Conservation (phyloP, 2,113 vertebrate genomes). For the Chaenogobius annularis region DNA sequence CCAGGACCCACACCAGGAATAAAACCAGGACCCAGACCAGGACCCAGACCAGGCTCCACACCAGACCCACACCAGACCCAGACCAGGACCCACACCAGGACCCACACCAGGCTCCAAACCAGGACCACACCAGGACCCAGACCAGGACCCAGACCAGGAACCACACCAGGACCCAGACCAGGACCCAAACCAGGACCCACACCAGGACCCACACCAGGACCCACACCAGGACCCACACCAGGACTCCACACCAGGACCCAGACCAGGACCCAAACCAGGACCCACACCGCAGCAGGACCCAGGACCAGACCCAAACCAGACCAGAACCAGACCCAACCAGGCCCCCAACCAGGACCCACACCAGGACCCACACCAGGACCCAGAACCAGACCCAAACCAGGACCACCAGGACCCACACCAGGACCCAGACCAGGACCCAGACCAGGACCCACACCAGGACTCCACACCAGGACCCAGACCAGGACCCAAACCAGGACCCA, state of each 20-base stretch:
- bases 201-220: constrained; percentile 9
- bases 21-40: background rate
- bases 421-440: constrained; percentile 14
- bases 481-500: constrained; percentile 11
- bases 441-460: background rate
- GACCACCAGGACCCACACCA: constrained; percentile 8
- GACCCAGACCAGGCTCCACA: constrained; percentile 1
- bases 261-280: constrained; percentile 13
- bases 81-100: background rate
- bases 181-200: constrained; percentile 9
- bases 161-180: too few species aligned
- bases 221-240: constrained; percentile 5
- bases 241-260: too few species aligned
- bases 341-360: constrained; percentile 13
- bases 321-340: background rate
- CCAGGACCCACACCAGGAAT: too few species aligned
- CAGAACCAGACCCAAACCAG: background rate
- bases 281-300: background rate
- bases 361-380: background rate
- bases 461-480: constrained; percentile 3
- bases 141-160: background rate
- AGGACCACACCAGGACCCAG: constrained; percentile 15
- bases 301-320: constrained; percentile 9
- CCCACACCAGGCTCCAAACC: too few species aligned
- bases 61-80: too few species aligned